A percentile compares a stretch with the other conserved stretches of the same genome.
Evolutionary conservation across 2,797 vertebrate genomes (phyloP).

Genomic region (Acipenser transmontanus): DNA sequence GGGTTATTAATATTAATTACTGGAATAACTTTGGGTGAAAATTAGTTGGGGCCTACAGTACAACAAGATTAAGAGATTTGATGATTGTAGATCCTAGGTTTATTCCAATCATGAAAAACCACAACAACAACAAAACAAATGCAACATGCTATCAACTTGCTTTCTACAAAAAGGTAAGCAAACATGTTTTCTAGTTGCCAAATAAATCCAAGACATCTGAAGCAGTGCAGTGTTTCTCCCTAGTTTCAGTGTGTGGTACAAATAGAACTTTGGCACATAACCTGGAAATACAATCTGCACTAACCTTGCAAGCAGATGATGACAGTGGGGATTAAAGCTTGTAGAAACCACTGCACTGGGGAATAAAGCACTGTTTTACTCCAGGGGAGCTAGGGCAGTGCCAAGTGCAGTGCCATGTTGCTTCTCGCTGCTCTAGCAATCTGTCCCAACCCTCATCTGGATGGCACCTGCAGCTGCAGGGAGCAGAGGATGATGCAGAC

Average conservation of each 20-base stretch:
- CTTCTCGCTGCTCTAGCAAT: constrained; percentile 66
- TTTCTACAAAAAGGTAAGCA: no score
- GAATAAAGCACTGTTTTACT: constrained; percentile 11
- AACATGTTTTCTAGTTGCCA: background rate
- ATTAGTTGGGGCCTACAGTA: no score
- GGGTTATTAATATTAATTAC: no score
- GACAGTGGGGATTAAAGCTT: constrained; percentile 15
- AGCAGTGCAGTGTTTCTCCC: background rate
- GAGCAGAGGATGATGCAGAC: constrained; percentile 29
- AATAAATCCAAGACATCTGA: background rate
- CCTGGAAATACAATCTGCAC: background rate
- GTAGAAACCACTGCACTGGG: background rate
- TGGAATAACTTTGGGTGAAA: no score
- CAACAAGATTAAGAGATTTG: no score
- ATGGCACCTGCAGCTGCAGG: constrained; percentile 52
- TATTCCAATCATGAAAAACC: no score
- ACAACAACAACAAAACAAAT: no score
- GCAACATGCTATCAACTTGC: no score
- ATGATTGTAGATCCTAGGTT: no score
- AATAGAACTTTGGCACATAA: constrained; percentile 11
- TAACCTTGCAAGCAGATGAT: constrained; percentile 11
- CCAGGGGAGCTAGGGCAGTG: constrained; percentile 13
- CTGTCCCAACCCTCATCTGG: constrained; percentile 62
- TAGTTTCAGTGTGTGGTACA: background rate
- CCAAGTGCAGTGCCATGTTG: constrained; percentile 52